Evolutionary conservation across 37 sponge, comb jelly and placozoan species (phyloP), one percentile per base, ranked within the genome.

Genomic region (Aphrocallistes beatrix): DNA sequence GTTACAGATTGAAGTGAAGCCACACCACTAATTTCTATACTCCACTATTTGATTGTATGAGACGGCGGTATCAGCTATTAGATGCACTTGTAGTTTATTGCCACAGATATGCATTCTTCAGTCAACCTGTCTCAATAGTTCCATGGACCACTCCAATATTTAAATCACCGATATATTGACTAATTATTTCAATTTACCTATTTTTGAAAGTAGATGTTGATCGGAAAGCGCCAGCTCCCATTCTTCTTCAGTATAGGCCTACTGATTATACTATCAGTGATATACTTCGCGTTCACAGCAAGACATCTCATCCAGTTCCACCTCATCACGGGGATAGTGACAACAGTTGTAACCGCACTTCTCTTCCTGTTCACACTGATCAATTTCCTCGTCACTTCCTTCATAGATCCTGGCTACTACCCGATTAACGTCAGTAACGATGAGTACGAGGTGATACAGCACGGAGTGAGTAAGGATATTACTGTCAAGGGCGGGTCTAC

Each of bases 381-480:
- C 10, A 60, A 60, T 13, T 60, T 60, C n/a, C 75, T 60, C 8
- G 75, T 60, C n/a, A 60, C 75, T 28, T 60, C 75, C 75, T 60
- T 60, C 21, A 60, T 60, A 25, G 75, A 60, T 30, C 75, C 75
- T 3, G 75, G 75, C n/a, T 60, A 19, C 21, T 60, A 60, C 21
- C 75, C 75, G 34, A 60, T 60, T 25, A 60, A 60, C 34, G n/a
- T 30, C 1, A 60, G n/a, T 60, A 60, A 60, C 21, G 75, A 60
- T 60, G 75, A 60, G n/a, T 60, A 60, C 21, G 75, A 60, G 75
- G 75, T 60, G n/a, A 60, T 60, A 19, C 75, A 60, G 8, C 75
- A 60, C 34, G 75, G 75, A 32, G 34, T 60, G 34, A 60, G 21
- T 60, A 60, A 60, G 34, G n/a, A 30, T 60, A 60, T 60, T 30